Percentiles rank a stretch among this genome's conserved stretches.
Evolutionary conservation across 2,888 invertebrate species (phyloP).

Genomic region (Tenthredo mesomela): DNA sequence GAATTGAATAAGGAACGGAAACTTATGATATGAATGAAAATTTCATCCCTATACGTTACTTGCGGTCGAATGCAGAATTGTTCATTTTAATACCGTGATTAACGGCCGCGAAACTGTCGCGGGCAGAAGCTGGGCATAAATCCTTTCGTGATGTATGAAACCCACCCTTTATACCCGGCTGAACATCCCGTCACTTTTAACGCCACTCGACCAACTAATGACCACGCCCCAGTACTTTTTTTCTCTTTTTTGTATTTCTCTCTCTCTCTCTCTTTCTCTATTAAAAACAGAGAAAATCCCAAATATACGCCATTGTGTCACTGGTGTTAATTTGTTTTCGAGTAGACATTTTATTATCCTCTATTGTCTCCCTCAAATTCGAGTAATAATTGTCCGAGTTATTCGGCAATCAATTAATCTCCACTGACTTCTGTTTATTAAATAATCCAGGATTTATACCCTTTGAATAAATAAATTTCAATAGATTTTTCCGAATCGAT

Average conservation of each 20-base stretch:
- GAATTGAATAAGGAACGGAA: not conserved
- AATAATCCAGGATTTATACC: not conserved
- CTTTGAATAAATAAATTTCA: not conserved
- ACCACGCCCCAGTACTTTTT: conserved; percentile 15
- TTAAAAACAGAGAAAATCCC: not conserved
- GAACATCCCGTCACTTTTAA: conserved; percentile 48
- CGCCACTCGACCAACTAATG: conserved; percentile 50
- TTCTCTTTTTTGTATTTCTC: not conserved
- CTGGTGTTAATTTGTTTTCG: conserved; percentile 1
- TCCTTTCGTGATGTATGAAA: conserved; percentile 61
- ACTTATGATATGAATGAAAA: not conserved
- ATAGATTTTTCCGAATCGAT: not conserved
- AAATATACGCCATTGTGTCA: conserved; percentile 3
- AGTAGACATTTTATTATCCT: conserved; percentile 17
- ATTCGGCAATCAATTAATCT: not conserved
- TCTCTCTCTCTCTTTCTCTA: not conserved
- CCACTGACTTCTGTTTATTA: not conserved
- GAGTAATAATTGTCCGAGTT: not conserved
- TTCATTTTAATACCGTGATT: conserved; percentile 65
- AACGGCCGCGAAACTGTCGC: conserved; percentile 64
- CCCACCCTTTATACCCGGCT: conserved; percentile 17
- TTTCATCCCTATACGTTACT: not conserved
- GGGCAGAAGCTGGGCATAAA: conserved; percentile 62
- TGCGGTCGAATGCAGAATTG: conserved; percentile 64
- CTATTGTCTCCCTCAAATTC: not conserved